These are phyloP conservation scores for Coilia nasus DNA, from an alignment of 2,797 vertebrate genomes.

Conservation along the genomic window DNA sequence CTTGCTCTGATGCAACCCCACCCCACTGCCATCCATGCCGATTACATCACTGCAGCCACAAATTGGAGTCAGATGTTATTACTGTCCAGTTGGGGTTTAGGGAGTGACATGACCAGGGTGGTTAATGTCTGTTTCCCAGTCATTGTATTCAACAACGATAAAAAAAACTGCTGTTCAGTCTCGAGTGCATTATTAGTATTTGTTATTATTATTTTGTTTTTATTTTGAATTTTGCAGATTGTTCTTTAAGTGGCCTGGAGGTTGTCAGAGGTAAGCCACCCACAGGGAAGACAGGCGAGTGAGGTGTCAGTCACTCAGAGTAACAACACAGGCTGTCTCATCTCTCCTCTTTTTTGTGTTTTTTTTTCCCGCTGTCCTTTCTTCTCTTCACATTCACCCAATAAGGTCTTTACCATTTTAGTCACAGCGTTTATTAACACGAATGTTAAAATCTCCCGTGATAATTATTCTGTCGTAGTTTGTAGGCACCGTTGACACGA, in stretches of 20 bases:
- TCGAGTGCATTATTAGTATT: slow-evolving; percentile 4
- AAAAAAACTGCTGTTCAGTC: not conserved
- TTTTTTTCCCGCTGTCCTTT: too few species aligned
- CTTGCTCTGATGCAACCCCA: not conserved
- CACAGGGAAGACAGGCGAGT: slow-evolving; percentile 23
- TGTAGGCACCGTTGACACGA: too few species aligned
- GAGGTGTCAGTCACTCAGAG: not conserved
- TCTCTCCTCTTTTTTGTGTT: not conserved
- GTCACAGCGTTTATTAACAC: too few species aligned
- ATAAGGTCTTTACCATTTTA: not conserved
- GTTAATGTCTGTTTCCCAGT: slow-evolving; percentile 35
- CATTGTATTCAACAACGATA: not conserved
- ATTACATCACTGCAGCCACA: not conserved
- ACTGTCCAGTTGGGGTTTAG: not conserved
- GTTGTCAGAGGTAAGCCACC: slow-evolving; percentile 69
- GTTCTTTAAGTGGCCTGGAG: slow-evolving; percentile 70
- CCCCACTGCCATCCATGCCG: not conserved
- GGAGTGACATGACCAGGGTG: not conserved
- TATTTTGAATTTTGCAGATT: slow-evolving; percentile 69
- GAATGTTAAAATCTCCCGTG: too few species aligned
- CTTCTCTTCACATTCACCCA: not conserved
- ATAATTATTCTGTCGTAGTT: too few species aligned
- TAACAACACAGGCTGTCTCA: not conserved
- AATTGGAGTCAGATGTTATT: not conserved
- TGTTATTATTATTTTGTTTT: slow-evolving; percentile 38